These are phyloP conservation scores for Danaus plexippus DNA, from an alignment of 1,140 invertebrate species.

Conservation along the genomic window DNA sequence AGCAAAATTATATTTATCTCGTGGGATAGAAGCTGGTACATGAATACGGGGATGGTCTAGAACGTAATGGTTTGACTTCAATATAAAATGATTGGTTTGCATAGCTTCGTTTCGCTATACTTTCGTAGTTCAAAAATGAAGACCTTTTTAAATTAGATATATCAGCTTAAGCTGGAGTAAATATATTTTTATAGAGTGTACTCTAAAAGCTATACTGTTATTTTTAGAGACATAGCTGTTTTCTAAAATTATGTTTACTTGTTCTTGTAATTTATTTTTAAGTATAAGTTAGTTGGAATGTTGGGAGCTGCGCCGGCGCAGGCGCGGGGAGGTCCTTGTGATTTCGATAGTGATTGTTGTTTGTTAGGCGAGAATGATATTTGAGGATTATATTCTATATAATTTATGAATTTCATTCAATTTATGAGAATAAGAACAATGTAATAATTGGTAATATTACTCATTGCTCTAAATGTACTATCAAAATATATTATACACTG, in stretches of 20 bases:
- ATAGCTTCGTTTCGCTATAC: slow-evolving; percentile 57
- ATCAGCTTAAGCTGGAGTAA: slow-evolving; percentile 63
- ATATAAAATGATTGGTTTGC: slow-evolving; percentile 40
- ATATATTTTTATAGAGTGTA: slow-evolving; percentile 69
- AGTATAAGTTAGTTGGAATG: slow-evolving; percentile 29
- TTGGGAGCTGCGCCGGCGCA: slow-evolving; percentile 10
- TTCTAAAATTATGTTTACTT: slow-evolving; percentile 46
- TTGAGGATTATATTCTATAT: slow-evolving; percentile 66
- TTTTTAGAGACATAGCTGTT: slow-evolving; percentile 65
- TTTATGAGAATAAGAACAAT: slow-evolving; percentile 69
- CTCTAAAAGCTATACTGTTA: slow-evolving; percentile 66
- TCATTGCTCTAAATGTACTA: slow-evolving; percentile 72
- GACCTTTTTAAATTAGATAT: slow-evolving; percentile 61
- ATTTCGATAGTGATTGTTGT: slow-evolving; percentile 66
- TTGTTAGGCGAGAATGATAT: slow-evolving; percentile 66
- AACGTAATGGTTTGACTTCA: slow-evolving; percentile 43
- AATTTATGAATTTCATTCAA: slow-evolving; percentile 69
- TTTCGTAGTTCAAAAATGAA: slow-evolving; percentile 50
- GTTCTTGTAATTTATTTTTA: slow-evolving; percentile 45
- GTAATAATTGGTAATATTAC: slow-evolving; percentile 72
- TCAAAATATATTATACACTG: slow-evolving; percentile 72
- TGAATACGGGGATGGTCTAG: slow-evolving; percentile 33
- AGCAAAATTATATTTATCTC: slow-evolving; percentile 66
- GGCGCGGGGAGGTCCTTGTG: slow-evolving; percentile 28
- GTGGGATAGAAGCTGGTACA: slow-evolving; percentile 40